phyloP scores from a whole-genome alignment of 2,888 invertebrate genomes.

The Tanypteryx hageni region DNA sequence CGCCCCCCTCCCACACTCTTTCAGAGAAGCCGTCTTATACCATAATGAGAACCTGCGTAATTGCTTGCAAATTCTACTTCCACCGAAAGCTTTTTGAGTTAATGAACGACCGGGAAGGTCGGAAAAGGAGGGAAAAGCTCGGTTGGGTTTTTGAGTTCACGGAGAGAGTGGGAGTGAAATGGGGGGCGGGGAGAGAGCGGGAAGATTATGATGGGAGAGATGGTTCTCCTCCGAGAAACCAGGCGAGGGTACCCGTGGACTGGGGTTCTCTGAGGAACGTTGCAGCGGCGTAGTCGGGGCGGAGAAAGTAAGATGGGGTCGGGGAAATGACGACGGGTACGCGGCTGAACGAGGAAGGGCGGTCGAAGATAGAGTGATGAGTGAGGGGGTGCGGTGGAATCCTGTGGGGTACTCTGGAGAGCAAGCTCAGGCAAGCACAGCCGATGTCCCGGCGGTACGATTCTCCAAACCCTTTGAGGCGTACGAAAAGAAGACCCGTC shows the following conservation, averaged over 20 bases:
- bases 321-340: not conserved
- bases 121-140: slow-evolving; percentile 36
- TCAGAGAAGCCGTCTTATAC: slow-evolving; percentile 58
- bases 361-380: not conserved
- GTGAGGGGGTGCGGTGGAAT: not conserved
- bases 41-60: slow-evolving; percentile 67
- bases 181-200: not conserved
- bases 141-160: not conserved
- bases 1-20: not conserved
- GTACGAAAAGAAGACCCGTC: not conserved
- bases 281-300: not conserved
- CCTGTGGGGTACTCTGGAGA: not conserved
- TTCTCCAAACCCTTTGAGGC: slow-evolving; percentile 9
- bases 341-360: not conserved
- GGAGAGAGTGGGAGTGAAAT: not conserved
- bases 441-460: not conserved
- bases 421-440: not conserved
- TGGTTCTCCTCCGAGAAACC: not conserved
- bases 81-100: slow-evolving; percentile 61
- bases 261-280: not conserved
- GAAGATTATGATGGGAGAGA: slow-evolving; percentile 1
- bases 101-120: slow-evolving; percentile 42
- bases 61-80: slow-evolving; percentile 66
- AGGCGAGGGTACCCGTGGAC: not conserved
- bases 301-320: not conserved